phyloP scores from a whole-genome alignment of 2,113 vertebrate species.

The Rhinopithecus roxellana region DNA sequence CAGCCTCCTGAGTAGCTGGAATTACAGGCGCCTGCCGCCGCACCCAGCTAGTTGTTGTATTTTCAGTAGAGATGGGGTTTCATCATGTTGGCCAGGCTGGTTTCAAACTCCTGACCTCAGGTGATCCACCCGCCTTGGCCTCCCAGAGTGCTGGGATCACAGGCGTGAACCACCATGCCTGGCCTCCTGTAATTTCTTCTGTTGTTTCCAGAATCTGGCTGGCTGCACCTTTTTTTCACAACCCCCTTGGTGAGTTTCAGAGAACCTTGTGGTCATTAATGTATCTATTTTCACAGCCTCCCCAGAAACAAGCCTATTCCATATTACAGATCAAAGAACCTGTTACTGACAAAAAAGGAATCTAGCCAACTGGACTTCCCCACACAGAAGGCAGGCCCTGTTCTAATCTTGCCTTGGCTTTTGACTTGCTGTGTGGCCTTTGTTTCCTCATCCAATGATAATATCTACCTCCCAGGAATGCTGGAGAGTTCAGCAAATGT shows the following conservation, averaged over 20 bases:
- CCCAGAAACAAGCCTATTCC: slow-evolving; percentile 37
- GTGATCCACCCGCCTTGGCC: no score
- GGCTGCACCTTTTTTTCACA: neutral
- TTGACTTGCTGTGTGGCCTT: slow-evolving; percentile 72
- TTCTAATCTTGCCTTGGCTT: slow-evolving; percentile 52
- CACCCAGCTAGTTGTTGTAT: no score
- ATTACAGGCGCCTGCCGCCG: no score
- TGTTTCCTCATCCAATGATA: slow-evolving; percentile 58
- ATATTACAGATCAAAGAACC: slow-evolving; percentile 49
- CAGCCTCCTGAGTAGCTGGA: no score
- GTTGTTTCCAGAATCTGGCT: slow-evolving; percentile 34
- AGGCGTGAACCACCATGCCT: no score
- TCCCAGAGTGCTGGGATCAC: no score
- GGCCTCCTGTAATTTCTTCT: neutral
- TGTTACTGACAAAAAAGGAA: slow-evolving; percentile 55
- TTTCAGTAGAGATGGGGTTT: no score
- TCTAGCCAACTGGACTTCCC: slow-evolving; percentile 37
- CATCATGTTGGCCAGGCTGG: no score
- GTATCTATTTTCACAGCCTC: slow-evolving; percentile 46
- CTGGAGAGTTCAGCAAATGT: slow-evolving; percentile 31
- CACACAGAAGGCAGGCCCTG: neutral
- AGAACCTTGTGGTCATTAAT: slow-evolving; percentile 41
- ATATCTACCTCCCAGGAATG: slow-evolving; percentile 56
- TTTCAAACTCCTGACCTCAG: no score
- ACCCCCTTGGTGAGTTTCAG: slow-evolving; percentile 27